Conservation (phyloP, 2,113 vertebrate genomes). For the Lampris incognitus region DNA sequence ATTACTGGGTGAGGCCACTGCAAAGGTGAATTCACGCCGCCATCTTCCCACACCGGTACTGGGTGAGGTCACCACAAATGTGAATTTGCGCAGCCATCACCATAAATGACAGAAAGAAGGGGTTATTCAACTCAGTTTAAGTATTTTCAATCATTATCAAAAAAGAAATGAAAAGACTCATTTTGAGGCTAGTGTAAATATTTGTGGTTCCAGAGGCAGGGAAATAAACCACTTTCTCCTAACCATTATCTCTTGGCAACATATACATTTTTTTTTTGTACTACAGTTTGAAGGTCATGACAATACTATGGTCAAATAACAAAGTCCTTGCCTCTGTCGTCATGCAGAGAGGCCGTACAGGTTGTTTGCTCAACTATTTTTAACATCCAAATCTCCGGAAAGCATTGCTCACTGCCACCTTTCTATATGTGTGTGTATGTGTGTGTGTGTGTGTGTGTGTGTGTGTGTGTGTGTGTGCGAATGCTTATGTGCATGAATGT, state of each 20-base stretch:
- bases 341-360: slow-evolving; percentile 12
- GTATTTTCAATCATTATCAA: no score
- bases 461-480: background rate
- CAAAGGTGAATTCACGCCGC: no score
- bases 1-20: no score
- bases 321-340: slow-evolving; percentile 29
- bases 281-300: background rate
- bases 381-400: slow-evolving; percentile 23
- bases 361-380: slow-evolving; percentile 20
- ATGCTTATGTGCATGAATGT: background rate
- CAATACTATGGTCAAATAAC: slow-evolving; percentile 15
- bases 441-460: no score
- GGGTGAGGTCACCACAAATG: no score
- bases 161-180: background rate
- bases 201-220: background rate
- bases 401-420: slow-evolving; percentile 26
- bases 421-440: slow-evolving; percentile 6
- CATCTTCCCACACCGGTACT: no score
- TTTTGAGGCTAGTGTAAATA: background rate
- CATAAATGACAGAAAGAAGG: no score
- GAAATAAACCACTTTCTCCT: background rate
- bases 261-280: background rate
- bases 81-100: no score
- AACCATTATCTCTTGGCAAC: background rate
- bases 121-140: no score